Percentiles rank a stretch among this genome's conserved stretches.
phyloP scores from a whole-genome alignment of 2,797 vertebrate genomes.

The Emydoidea blandingii region DNA sequence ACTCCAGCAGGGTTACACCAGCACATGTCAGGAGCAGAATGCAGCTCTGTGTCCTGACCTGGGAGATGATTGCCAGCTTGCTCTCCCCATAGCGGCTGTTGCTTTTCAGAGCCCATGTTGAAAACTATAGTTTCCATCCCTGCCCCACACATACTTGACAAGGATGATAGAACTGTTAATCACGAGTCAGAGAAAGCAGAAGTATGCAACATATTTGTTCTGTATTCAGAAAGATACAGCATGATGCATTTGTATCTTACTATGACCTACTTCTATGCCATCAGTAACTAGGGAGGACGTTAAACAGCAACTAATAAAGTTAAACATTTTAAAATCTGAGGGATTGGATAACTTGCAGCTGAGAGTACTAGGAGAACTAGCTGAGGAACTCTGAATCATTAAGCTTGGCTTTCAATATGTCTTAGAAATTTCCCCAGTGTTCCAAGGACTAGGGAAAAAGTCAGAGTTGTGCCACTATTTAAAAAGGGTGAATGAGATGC shows the following conservation, averaged over 20 bases:
- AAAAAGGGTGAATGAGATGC: not conserved
- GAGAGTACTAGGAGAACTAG: not conserved
- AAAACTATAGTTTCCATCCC: too few species aligned
- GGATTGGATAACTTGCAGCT: not conserved
- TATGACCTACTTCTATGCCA: not conserved
- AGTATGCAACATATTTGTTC: not conserved
- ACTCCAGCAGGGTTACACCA: too few species aligned
- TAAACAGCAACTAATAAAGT: not conserved
- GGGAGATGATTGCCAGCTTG: too few species aligned
- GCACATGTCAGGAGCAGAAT: not conserved
- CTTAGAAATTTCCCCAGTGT: not conserved
- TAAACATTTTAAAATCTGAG: not conserved
- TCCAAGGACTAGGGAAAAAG: not conserved
- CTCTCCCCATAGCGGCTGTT: too few species aligned
- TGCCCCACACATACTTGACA: not conserved
- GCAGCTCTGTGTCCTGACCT: too few species aligned
- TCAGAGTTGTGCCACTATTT: not conserved
- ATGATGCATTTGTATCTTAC: not conserved
- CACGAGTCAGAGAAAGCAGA: not conserved
- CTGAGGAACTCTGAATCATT: conserved; percentile 8
- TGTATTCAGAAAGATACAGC: not conserved
- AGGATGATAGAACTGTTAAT: not conserved
- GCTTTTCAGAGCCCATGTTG: too few species aligned
- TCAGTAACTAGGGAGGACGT: too few species aligned
- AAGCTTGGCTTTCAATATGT: not conserved